Conservation (phyloP, 2,113 vertebrate genomes). For the Protobothrops mucrosquamatus region DNA sequence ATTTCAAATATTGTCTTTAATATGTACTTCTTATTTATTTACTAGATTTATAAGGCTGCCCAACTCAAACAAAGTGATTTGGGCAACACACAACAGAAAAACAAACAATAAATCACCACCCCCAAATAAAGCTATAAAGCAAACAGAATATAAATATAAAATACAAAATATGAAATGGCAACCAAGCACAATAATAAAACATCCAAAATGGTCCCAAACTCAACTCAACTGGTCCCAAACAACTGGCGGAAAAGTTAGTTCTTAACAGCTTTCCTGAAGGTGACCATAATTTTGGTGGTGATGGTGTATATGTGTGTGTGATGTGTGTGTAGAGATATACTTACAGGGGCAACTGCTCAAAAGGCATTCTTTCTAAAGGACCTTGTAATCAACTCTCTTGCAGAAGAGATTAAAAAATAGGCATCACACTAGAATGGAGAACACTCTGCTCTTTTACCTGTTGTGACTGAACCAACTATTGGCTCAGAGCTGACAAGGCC, state of each 20-base stretch:
- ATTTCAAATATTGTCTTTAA: neutral
- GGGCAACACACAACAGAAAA: neutral
- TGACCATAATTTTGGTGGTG: neutral
- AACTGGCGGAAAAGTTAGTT: neutral
- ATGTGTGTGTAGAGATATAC: neutral
- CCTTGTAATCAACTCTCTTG: neutral
- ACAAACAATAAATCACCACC: neutral
- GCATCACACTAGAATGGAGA: neutral
- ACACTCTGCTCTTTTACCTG: constrained; percentile 74
- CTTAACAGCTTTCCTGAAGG: neutral
- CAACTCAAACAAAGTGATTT: neutral
- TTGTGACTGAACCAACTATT: constrained; percentile 83
- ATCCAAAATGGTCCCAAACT: neutral
- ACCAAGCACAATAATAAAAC: neutral
- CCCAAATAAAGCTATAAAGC: neutral
- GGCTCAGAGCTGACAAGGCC: constrained; percentile 83
- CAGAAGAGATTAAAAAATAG: neutral
- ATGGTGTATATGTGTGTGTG: neutral
- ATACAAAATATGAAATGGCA: neutral
- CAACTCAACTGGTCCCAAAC: neutral
- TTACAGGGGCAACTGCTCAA: neutral
- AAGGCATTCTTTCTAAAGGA: neutral
- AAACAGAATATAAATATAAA: neutral
- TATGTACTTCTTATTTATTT: neutral
- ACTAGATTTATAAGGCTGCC: neutral